Conservation (phyloP, 92 coral and sea anemone genomes). For the Palythoa grandiflora region DNA sequence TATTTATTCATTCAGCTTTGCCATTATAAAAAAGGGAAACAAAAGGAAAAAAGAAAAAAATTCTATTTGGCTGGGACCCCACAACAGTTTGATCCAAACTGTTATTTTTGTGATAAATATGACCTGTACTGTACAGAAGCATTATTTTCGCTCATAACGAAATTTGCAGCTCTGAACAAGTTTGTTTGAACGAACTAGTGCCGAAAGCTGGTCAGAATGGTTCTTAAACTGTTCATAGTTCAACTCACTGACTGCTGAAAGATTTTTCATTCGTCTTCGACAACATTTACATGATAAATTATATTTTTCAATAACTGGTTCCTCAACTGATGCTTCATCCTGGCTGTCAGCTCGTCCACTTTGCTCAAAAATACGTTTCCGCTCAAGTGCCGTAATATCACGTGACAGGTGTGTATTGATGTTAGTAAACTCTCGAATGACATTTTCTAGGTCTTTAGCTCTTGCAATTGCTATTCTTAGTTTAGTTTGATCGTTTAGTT, state of each 20-base stretch:
- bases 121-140: not conserved
- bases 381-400: slow-evolving; percentile 30
- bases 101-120: no score
- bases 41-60: no score
- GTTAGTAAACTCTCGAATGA: slow-evolving; percentile 71
- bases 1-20: no score
- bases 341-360: not conserved
- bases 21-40: no score
- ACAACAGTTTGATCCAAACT: no score
- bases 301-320: slow-evolving; percentile 58
- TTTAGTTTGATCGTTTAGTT: slow-evolving; percentile 69
- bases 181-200: slow-evolving; percentile 31
- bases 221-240: slow-evolving; percentile 63
- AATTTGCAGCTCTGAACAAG: slow-evolving; percentile 43
- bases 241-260: slow-evolving; percentile 64
- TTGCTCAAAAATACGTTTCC: slow-evolving; percentile 30
- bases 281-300: slow-evolving; percentile 86
- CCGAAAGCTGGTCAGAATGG: slow-evolving; percentile 31
- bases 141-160: slow-evolving; percentile 21
- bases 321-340: not conserved
- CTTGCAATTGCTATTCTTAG: slow-evolving; percentile 66
- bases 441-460: slow-evolving; percentile 73
- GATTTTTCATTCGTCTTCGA: slow-evolving; percentile 74
- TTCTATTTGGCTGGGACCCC: no score
- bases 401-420: slow-evolving; percentile 66